phyloP scores from a whole-genome alignment of 2,113 vertebrate species.

The Desmodus rotundus region DNA sequence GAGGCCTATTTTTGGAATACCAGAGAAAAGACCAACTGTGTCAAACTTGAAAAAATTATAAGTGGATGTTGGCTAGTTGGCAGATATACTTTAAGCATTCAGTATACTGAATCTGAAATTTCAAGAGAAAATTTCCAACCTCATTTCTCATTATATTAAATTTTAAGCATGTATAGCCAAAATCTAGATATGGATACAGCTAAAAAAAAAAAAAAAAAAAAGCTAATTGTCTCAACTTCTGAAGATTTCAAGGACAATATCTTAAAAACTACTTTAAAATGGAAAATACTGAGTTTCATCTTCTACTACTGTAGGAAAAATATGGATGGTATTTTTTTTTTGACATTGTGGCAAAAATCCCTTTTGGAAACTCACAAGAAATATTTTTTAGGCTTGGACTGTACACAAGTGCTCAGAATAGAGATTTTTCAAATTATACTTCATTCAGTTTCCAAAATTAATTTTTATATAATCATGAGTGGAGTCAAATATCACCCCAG shows the following conservation, averaged over 20 bases:
- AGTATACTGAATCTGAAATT: constrained; percentile 45
- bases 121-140: constrained; percentile 55
- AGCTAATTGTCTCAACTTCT: constrained; percentile 2
- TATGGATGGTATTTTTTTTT: constrained; percentile 17
- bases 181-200: background rate
- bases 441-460: constrained; percentile 41
- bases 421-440: background rate
- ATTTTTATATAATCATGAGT: constrained; percentile 19
- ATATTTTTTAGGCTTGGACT: constrained; percentile 28
- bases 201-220: background rate
- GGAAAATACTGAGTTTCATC: background rate
- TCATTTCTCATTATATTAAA: constrained; percentile 50
- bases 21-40: constrained; percentile 63
- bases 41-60: constrained; percentile 56
- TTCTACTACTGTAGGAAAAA: background rate
- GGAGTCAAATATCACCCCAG: background rate
- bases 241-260: constrained; percentile 35
- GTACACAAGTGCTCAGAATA: background rate
- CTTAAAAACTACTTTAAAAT: constrained; percentile 19
- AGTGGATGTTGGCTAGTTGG: constrained; percentile 53
- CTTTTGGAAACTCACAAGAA: constrained; percentile 26
- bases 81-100: constrained; percentile 1
- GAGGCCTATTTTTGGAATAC: constrained; percentile 50
- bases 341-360: background rate
- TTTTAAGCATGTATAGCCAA: constrained; percentile 2